Percentiles rank a stretch among this genome's conserved stretches.
These are phyloP conservation scores for Drosophila neotestacea DNA, from an alignment of 2,888 invertebrate species.

Conservation along the genomic window DNA sequence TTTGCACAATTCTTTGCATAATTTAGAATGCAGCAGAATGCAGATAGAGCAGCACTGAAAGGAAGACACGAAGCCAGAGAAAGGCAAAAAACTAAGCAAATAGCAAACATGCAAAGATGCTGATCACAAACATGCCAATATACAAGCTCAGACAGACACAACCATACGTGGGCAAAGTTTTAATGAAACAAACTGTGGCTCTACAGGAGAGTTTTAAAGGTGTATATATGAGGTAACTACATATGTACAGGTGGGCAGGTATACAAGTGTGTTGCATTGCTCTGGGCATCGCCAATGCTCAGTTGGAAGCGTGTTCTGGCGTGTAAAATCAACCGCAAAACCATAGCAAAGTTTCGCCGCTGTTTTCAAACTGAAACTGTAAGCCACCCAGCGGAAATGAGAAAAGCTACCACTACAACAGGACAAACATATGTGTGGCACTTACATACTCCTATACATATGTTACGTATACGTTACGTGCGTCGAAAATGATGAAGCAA, in stretches of 20 bases:
- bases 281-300: constrained; percentile 37
- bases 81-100: constrained; percentile 64
- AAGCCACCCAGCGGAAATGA: constrained; percentile 66
- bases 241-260: constrained; percentile 4
- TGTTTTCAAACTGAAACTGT: constrained; percentile 32
- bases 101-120: constrained; percentile 69
- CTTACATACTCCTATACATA: background rate
- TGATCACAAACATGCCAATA: constrained; percentile 46
- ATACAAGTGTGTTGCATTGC: constrained; percentile 10
- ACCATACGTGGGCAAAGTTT: constrained; percentile 69
- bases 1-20: constrained; percentile 49
- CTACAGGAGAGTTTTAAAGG: background rate
- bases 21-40: constrained; percentile 68
- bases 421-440: background rate
- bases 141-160: constrained; percentile 6
- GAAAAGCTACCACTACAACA: constrained; percentile 56
- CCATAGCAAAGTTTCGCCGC: constrained; percentile 55
- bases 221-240: constrained; percentile 10
- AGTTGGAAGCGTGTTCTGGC: constrained; percentile 52
- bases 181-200: constrained; percentile 75
- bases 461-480: constrained; percentile 19
- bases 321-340: constrained; percentile 70
- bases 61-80: constrained; percentile 15
- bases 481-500: constrained; percentile 62
- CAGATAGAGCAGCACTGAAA: constrained; percentile 48